A percentile compares a stretch with the other conserved stretches of the same genome.
These are phyloP conservation scores for Zosterops lateralis DNA, from an alignment of 2,113 vertebrate species.

Conservation along the genomic window DNA sequence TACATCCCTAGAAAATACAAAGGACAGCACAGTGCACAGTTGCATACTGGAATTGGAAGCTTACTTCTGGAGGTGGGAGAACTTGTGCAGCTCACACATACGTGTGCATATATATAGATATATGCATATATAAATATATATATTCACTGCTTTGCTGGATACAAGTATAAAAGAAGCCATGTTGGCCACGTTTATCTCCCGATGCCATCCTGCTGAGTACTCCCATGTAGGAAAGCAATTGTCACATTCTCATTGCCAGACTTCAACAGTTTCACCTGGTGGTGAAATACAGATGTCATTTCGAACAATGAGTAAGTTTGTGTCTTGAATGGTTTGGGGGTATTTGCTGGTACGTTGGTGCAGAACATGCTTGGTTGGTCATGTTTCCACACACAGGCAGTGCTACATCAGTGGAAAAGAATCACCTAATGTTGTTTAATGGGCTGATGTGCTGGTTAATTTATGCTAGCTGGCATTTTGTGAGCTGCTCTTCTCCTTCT, in stretches of 20 bases:
- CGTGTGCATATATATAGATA: background rate
- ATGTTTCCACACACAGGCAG: background rate
- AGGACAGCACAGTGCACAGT: background rate
- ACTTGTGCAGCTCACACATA: background rate
- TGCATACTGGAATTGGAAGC: background rate
- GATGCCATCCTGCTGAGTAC: background rate
- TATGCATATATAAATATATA: background rate
- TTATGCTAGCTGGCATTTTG: background rate
- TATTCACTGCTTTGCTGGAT: background rate
- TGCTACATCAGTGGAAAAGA: background rate
- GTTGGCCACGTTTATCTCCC: background rate
- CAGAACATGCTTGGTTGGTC: background rate
- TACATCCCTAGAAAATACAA: background rate
- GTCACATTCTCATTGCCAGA: background rate
- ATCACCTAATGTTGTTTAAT: background rate
- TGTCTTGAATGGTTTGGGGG: background rate
- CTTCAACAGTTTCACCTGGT: background rate
- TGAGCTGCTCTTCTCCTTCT: background rate
- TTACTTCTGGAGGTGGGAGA: background rate
- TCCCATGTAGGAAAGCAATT: background rate
- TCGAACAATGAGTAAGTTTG: rapidly evolving
- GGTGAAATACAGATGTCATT: background rate
- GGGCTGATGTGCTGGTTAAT: background rate
- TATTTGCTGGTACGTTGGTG: background rate
- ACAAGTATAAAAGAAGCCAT: background rate